phyloP scores from a whole-genome alignment of 2,797 vertebrate species.

The Sarcophilus harrisii region DNA sequence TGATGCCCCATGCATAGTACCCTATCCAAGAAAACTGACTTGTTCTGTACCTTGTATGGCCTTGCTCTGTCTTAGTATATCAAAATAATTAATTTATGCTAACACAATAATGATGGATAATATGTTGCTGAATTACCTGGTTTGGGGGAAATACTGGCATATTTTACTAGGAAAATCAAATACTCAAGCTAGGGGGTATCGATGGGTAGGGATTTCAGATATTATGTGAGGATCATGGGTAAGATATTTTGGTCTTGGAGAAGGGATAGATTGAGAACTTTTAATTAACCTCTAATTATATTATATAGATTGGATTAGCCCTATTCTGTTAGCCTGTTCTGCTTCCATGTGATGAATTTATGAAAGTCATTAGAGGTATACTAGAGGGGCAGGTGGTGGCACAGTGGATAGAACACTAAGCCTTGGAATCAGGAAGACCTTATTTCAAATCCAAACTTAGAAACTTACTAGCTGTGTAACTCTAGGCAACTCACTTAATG shows the following conservation, averaged over 20 bases:
- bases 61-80: not conserved
- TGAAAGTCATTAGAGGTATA: not conserved
- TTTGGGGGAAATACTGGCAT: not conserved
- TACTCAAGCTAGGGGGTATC: not conserved
- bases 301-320: not conserved
- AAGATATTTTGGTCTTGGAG: not conserved
- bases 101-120: not conserved
- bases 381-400: not conserved
- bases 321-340: not conserved
- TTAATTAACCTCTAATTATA: not conserved
- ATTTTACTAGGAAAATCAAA: not conserved
- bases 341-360: not conserved
- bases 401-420: not conserved
- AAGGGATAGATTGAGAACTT: not conserved
- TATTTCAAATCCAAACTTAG: not conserved
- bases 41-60: not conserved
- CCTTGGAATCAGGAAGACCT: not conserved
- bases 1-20: not conserved
- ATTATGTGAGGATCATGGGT: not conserved
- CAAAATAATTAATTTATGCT: not conserved
- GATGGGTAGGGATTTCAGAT: not conserved
- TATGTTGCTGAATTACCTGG: not conserved
- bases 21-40: not conserved
- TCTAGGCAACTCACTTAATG: not conserved
- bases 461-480: not conserved